Base-by-base conservation (phyloP, 2,797 vertebrate genomes). In the Sebastes matsubarae region DNA sequence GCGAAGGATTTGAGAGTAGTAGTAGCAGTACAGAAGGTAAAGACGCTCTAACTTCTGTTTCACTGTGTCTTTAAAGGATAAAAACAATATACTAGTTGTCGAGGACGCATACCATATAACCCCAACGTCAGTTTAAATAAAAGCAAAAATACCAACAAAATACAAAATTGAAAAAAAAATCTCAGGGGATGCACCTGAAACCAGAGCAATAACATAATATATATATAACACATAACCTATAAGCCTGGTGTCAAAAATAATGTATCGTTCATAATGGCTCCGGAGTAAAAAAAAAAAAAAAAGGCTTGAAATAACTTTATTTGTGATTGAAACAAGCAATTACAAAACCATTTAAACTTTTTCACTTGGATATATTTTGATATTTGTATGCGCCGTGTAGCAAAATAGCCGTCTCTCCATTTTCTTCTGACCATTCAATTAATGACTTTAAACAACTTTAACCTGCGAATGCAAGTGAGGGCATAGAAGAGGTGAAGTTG, bases 351-450 rank as follows among this genome's bases (percentile, higher is more conserved):
- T 25, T 16, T 38, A 10, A 22, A 63, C 20, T 22, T 22, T n/a
- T 22, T 36, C 20, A 36, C 10, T 4, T 63, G 32, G 12, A 36
- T 36, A 8, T 34, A 12, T 22, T 38, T 64, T 16, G 12, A 1
- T 25, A 38, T 61, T 20, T 65, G n/a, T 10, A 20, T 30, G 6
- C 3, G 27, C 2, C 27, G 3, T 30, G 16, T 60, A 30, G 58
- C 8, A 60, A 30, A 60, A 20, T 20, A 2, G 12, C 54, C 24
- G 6, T 13, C 32, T n/a, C 29, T 36, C 20, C 32, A 14, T 50
- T 50, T 46, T 61, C 29, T 52, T 46, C 24, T 75, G 29, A 54
- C 67, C 34, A 6, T 76, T 68, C 3, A 57, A 73, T 69, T 58
- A 36, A 38, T 54, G 60, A 36, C 24, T 25, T 58, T 13, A 42